Evolutionary conservation across 2,888 invertebrate genomes (phyloP), one percentile per base, ranked within the genome.

Genomic region (Mechanitis messenoides): DNA sequence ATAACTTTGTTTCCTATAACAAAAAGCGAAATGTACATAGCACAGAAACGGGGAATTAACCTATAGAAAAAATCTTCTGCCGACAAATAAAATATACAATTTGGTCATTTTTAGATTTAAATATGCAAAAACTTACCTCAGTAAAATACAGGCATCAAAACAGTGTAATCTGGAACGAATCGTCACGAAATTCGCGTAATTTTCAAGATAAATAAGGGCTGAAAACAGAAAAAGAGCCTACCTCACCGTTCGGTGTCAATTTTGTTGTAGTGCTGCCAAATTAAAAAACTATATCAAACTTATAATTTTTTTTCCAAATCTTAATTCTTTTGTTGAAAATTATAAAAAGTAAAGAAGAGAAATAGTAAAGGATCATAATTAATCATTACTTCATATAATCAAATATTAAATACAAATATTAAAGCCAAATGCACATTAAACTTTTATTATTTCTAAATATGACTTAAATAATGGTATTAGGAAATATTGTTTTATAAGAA

Each of bases 201-300:
- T 86, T 84, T 84, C 79, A 84, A 84, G 79, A 84, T 85, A 87
- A 85, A 84, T 87, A 82, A 71, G 81, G 73, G 79, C 82, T 86
- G 87, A 90, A 90, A 90, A 89, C 89, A 90, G 89, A 89, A 89
- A 86, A 90, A 86, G 84, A 85, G 86, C 84, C 89, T 87, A 86
- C 87, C 90, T 89, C 89, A 88, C 89, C 84, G 84, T 85, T 83
- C 85, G 80, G 84, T 87, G 89, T 89, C 89, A 89, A 82, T 80
- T 87, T 80, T 76, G 73, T 74, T 69, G 68, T 68, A 73, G 73
- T 83, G 77, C 83, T 84, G 75, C 81, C 76, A 69, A 59, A 63
- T 20, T 45, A 45, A 59, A 70, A 68, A 68, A 68, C 47, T 56
- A 54, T 46, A 4, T 47, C 47, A 28, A 47, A 59, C 56, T 57